phyloP scores from a whole-genome alignment of 2,113 vertebrate species.

The Gulo gulo region DNA sequence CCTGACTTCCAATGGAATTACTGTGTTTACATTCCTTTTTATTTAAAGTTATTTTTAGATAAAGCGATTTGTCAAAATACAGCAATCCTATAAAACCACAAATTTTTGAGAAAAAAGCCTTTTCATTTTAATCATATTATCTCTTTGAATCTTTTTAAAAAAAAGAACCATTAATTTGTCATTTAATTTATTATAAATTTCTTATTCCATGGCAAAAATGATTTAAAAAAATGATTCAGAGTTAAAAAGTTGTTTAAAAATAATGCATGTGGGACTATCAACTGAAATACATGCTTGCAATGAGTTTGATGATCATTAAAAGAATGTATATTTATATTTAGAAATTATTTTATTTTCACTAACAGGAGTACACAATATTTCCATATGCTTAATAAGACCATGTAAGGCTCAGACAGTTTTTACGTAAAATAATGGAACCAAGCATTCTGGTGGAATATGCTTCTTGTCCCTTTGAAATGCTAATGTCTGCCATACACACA shows the following conservation, averaged over 20 bases:
- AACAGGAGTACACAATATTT: conserved; percentile 26
- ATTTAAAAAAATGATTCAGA: background rate
- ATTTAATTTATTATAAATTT: conserved; percentile 29
- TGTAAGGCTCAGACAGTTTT: background rate
- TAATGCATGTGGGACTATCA: background rate
- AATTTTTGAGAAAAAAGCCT: background rate
- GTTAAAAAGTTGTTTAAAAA: conserved; percentile 38
- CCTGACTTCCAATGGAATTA: background rate
- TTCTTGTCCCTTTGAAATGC: conserved; percentile 22
- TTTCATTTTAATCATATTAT: background rate
- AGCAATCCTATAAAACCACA: background rate
- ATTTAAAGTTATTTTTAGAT: conserved; percentile 22
- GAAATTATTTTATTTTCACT: conserved; percentile 47
- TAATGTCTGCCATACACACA: background rate
- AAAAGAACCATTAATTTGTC: background rate
- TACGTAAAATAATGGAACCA: background rate
- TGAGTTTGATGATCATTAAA: background rate
- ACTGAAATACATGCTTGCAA: conserved; percentile 36
- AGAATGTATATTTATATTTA: background rate
- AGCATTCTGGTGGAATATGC: background rate
- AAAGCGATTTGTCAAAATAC: background rate
- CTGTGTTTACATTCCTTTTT: background rate
- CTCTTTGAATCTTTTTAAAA: background rate
- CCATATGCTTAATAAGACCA: background rate
- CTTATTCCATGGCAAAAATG: background rate